A percentile compares a stretch with the other conserved stretches of the same genome.
These are phyloP conservation scores for Phyllostomus hastatus DNA, from an alignment of 2,113 vertebrate species.

Conservation along the genomic window DNA sequence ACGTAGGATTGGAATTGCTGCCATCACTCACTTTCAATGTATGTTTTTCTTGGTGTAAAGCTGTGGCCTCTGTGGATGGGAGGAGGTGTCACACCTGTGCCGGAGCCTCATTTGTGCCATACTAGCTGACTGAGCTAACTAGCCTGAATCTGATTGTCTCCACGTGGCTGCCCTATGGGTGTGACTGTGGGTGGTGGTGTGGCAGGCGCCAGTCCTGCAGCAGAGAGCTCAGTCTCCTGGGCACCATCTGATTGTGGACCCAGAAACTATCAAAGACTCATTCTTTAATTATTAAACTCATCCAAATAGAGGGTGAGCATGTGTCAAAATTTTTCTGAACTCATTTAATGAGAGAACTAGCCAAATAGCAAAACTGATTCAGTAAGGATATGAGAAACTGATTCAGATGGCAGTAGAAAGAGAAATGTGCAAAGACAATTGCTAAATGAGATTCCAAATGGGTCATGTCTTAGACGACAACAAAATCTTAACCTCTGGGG, in stretches of 20 bases:
- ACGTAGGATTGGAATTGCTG: neutral
- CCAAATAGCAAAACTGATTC: constrained; percentile 19
- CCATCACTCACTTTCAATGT: neutral
- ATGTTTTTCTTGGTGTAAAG: neutral
- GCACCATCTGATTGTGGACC: neutral
- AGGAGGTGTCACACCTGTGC: neutral
- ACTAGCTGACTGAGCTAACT: neutral
- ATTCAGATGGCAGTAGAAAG: constrained; percentile 6
- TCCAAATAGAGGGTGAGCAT: neutral
- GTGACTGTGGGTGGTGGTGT: neutral
- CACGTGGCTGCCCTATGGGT: neutral
- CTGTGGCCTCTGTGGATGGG: neutral
- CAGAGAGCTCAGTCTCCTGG: neutral
- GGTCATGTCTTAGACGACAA: constrained; percentile 10
- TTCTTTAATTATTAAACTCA: constrained; percentile 21
- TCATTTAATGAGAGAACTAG: constrained; percentile 31
- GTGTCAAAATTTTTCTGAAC: neutral
- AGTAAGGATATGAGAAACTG: constrained; percentile 13
- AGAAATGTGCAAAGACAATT: constrained; percentile 27
- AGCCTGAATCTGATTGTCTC: neutral
- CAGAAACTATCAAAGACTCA: neutral
- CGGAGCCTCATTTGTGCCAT: neutral
- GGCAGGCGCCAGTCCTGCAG: neutral
- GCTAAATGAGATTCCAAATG: constrained; percentile 18
- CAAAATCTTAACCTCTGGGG: neutral